A percentile compares a stretch with the other conserved stretches of the same genome.
phyloP scores from a whole-genome alignment of 2,113 vertebrate species.

The Ammodramus savannarum region DNA sequence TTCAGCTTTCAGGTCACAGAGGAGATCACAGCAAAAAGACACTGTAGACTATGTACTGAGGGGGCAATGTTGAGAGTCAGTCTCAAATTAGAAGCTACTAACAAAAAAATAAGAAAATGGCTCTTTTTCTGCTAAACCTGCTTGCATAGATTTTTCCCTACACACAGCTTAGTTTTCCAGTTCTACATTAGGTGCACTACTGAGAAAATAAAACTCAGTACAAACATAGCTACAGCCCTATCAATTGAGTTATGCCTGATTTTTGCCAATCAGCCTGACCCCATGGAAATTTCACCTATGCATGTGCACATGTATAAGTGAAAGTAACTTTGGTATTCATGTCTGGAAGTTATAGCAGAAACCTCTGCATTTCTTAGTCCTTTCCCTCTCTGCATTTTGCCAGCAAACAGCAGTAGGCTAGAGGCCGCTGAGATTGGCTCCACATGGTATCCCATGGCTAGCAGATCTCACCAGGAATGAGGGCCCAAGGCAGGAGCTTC shows the following conservation, averaged over 20 bases:
- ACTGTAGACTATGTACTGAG: not conserved
- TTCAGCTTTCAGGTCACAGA: not conserved
- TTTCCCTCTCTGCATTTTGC: not conserved
- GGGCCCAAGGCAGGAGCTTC: not conserved
- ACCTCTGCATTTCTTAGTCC: not conserved
- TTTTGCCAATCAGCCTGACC: not conserved
- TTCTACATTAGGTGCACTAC: not conserved
- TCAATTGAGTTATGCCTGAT: fast-evolving
- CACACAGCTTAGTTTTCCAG: not conserved
- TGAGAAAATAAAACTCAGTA: not conserved
- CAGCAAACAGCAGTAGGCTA: not conserved
- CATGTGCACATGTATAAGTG: fast-evolving
- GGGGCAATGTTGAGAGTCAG: fast-evolving
- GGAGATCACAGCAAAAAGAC: not conserved
- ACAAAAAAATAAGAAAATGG: not conserved
- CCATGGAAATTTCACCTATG: fast-evolving
- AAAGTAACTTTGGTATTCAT: not conserved
- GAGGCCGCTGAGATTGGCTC: not conserved
- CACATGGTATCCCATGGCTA: fast-evolving
- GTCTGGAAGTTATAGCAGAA: not conserved
- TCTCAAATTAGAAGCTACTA: not conserved
- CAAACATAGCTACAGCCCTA: fast-evolving
- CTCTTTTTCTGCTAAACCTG: not conserved
- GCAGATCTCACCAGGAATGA: not conserved
- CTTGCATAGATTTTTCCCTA: not conserved